Evolutionary conservation across 2,113 vertebrate species (phyloP).

Genomic region (Hippopotamus amphibius): DNA sequence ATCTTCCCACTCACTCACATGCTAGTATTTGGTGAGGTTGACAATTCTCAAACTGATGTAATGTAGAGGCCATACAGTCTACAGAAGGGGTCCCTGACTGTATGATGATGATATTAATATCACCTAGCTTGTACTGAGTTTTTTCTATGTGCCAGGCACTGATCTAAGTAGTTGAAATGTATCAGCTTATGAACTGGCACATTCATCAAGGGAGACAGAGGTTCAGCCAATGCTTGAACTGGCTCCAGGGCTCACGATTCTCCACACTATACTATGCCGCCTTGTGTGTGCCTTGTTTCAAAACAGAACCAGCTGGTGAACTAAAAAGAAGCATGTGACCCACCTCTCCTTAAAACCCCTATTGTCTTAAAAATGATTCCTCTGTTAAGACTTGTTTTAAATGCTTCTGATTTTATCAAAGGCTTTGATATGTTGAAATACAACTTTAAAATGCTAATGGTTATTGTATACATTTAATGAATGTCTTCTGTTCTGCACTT

Average conservation of each 20-base stretch:
- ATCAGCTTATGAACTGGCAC: background rate
- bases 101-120: background rate
- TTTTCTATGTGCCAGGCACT: background rate
- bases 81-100: background rate
- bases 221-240: too few relatives aligned
- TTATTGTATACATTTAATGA: slow-evolving; percentile 26
- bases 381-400: background rate
- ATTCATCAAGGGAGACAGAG: background rate
- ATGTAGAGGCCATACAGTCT: background rate
- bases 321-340: background rate
- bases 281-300: background rate
- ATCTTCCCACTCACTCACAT: background rate
- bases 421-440: background rate
- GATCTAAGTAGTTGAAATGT: background rate
- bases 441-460: background rate
- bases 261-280: background rate
- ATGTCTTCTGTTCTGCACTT: slow-evolving; percentile 23
- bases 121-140: background rate
- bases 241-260: background rate
- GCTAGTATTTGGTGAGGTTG: background rate
- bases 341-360: background rate
- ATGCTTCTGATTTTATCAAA: slow-evolving; percentile 21
- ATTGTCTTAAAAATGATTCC: background rate
- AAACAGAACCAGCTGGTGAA: background rate
- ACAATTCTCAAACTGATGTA: background rate